Evolutionary conservation across 1,140 invertebrate genomes (phyloP), one percentile per base, ranked within the genome.

Genomic region (Elymnias hypermnestra): DNA sequence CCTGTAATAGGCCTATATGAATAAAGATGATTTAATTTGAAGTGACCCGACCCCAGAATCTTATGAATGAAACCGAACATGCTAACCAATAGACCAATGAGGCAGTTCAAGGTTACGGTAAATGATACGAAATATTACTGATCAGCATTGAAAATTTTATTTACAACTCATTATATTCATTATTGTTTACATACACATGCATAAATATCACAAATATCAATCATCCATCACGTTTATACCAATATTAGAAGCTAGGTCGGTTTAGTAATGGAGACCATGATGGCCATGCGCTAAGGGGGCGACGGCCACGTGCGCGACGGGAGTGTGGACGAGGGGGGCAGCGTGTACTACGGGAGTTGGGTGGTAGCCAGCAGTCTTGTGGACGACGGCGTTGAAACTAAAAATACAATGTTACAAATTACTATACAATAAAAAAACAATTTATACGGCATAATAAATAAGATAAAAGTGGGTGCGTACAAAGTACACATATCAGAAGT

Each of bases 381-480:
- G 78, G 33, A 87, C 84, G 3, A 87, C 79, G 3, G 84, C 84
- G 78, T 87, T 86, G 82, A 87, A 87, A 69, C 84, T 87, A 67
- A 9, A 66, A 68, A 29, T 21, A n/a, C n/a, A n/a, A n/a, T n/a
- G n/a, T n/a, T n/a, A n/a, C n/a, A n/a, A n/a, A n/a, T n/a, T n/a
- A n/a, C n/a, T n/a, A n/a, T n/a, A n/a, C n/a, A n/a, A n/a, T n/a
- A n/a, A n/a, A n/a, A 52, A 43, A 56, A 35, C 23, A 35, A 15
- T 2, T 7, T 2, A 6, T 4, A 15, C n/a, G n/a, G n/a, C 2
- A 33, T 7, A 21, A 21, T 6, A 6, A 4, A 21, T 21, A 21
- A 4, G 6, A 21, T 3, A 21, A 3, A 2, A 29, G 26, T 29
- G 26, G 10, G 10, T 4, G 19, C 19, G 3, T 21, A 21, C 19